phyloP scores from a whole-genome alignment of 2,888 invertebrate species.

The Myopa testacea region DNA sequence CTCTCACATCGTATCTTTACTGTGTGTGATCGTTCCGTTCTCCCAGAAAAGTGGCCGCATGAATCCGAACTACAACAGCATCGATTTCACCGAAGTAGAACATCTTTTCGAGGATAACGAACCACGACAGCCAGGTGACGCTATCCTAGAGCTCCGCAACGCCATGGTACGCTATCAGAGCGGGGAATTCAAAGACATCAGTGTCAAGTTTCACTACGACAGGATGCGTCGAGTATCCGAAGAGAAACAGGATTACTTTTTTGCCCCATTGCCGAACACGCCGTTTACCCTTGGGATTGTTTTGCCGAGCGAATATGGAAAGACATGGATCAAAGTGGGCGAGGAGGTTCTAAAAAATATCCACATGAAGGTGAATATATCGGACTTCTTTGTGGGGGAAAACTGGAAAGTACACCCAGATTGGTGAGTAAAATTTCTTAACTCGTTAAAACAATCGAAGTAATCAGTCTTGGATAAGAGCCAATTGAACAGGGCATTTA shows the following conservation, averaged over 20 bases:
- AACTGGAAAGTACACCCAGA: conserved; percentile 87
- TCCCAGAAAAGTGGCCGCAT: conserved; percentile 65
- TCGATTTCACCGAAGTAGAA: conserved; percentile 95
- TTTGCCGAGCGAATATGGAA: conserved; percentile 81
- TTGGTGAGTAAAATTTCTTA: conserved; percentile 72
- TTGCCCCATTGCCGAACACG: conserved; percentile 82
- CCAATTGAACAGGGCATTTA: not conserved
- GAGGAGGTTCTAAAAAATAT: conserved; percentile 80
- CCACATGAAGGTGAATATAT: conserved; percentile 77
- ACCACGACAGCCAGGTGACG: conserved; percentile 75
- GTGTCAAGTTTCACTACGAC: conserved; percentile 86
- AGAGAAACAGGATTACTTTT: conserved; percentile 86
- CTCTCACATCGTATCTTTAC: not conserved
- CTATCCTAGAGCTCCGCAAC: conserved; percentile 72
- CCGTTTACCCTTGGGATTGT: conserved; percentile 90
- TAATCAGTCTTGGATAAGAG: too few species aligned
- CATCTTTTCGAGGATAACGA: conserved; percentile 78
- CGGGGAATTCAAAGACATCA: conserved; percentile 75
- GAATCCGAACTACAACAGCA: conserved; percentile 95
- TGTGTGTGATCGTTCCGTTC: not conserved
- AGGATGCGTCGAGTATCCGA: conserved; percentile 85
- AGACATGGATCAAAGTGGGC: conserved; percentile 74
- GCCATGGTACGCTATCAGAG: conserved; percentile 78
- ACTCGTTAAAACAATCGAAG: not conserved
- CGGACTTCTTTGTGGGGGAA: conserved; percentile 78